Evolutionary conservation across 1,140 invertebrate species (phyloP), one percentile per base, ranked within the genome.

Genomic region (Choristoneura fumiferana): DNA sequence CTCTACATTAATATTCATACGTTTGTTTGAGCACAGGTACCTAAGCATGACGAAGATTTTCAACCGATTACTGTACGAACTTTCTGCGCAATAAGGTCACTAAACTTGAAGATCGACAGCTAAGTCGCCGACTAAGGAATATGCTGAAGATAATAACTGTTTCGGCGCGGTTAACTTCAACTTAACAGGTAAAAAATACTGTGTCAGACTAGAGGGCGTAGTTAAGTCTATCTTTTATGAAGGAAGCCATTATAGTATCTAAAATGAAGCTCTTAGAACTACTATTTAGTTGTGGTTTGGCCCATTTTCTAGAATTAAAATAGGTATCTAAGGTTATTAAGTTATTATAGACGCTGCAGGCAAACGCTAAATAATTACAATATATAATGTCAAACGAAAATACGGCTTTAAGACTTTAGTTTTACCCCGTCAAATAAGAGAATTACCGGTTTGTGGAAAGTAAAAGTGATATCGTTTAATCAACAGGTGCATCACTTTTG

Each of bases 21-120:
- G 22, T 49, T 17, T 49, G 43, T 49, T 49, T 49, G 43, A 49
- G 43, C 29, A 14, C 37, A 14, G 22, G 43, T 18, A 49, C 29
- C 43, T 22, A 33, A 49, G 43, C 43, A 49, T 49, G 43, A 49
- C 43, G 43, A 49, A 49, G 18, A 49, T 29, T 49, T 17, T 49
- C 43, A 49, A 49, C 22, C 43, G 40, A 45, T 22, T 45, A 14
- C 17, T 54, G 35, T 54, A 36, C 62, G 64, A 71, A 65, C 67
- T 65, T 73, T 71, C 70, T 72, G 71, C 54, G 54, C 58, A 57
- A 65, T 64, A 53, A 71, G 78, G 78, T 81, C 78, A 77, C 60
- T 81, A 72, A 81, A 80, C 35, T 56, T 37, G 40, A 49, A 49
- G 17, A 49, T 49, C 43, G 43, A 49, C 43, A 49, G 43, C 43